These are phyloP conservation scores for Sander vitreus DNA, from an alignment of 2,113 vertebrate species.

Conservation along the genomic window DNA sequence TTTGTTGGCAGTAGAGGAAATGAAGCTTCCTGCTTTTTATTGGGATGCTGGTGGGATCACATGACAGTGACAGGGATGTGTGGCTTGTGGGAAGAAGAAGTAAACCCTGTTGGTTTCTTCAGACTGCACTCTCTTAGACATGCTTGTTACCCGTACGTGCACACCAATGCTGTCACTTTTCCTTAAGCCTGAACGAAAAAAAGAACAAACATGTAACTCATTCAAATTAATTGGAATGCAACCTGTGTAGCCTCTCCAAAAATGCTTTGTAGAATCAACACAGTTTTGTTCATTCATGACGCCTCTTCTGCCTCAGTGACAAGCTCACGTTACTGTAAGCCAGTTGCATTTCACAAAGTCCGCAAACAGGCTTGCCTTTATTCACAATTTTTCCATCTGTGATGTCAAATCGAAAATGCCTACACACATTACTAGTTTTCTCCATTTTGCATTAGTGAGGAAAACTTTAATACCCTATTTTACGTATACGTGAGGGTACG, in stretches of 20 bases:
- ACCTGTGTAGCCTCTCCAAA: not conserved
- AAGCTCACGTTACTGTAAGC: not conserved
- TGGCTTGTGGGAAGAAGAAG: constrained; percentile 41
- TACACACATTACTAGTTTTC: not conserved
- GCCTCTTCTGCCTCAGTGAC: not conserved
- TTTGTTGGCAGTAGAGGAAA: constrained; percentile 77
- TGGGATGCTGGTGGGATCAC: constrained; percentile 62
- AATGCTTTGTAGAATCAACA: not conserved
- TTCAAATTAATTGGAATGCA: not conserved
- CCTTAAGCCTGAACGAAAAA: not conserved
- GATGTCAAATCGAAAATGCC: constrained; percentile 1
- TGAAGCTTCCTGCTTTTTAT: constrained; percentile 79
- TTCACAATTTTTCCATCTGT: not conserved
- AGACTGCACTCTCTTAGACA: constrained; percentile 24
- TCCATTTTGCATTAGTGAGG: not conserved
- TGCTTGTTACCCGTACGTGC: not conserved
- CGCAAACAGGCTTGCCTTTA: not conserved
- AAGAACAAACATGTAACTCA: not conserved
- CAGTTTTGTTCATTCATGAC: not conserved
- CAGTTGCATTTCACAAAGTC: not conserved
- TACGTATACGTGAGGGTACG: no score
- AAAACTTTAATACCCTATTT: no score
- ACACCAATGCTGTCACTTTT: not conserved
- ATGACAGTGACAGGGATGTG: constrained; percentile 56
- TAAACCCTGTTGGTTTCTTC: constrained; percentile 48